Base-by-base conservation (phyloP, 2,113 vertebrate species). In the Eptesicus fuscus region DNA sequence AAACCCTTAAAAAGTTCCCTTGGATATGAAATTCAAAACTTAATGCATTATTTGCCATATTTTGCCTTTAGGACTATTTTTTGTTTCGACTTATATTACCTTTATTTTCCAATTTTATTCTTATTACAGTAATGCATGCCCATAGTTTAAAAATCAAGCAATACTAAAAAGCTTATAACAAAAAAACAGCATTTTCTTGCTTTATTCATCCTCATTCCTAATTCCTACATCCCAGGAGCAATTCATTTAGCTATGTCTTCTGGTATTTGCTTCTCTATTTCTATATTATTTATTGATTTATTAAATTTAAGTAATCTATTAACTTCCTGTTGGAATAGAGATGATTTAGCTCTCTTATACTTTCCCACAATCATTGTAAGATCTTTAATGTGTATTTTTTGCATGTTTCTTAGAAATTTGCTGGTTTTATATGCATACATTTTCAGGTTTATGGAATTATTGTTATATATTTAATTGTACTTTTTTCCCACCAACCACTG, bases 21-120 rank as follows among this genome's bases (percentile, higher is more conserved):
- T 89, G 23, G 18, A 85, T 82, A 94, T 83, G 63, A 71, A 89
- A 97, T 92, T 93, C 32, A 76, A 44, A 93, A 76, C 59, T 71
- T 87, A 74, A 93, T 83, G 83, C 16, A 23, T 76, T 94, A 93
- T 93, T 89, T 96, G 86, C 56, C 16, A 47, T 61, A 76, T 76
- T 93, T 87, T 79, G 44, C 77, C 65, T 20, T 93, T 71, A 80
- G 47, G 51, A 61, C 7, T 84, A 87, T 95, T 90, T 88, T 89
- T 96, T 94, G 71, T 56, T 96, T 83, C 92, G 88, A 93, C 35
- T 84, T 95, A 90, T 93, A 83, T 92, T 96, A 76, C 79, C 65
- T 91, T 93, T 86, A 59, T 70, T 94, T 94, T 47, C 77, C 90
- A 84, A 80, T 95, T 93, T 88, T 84, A 95, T 92, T 95, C 77